Base-by-base conservation (phyloP, 2,888 invertebrate genomes). In the Anaspis maculata region DNA sequence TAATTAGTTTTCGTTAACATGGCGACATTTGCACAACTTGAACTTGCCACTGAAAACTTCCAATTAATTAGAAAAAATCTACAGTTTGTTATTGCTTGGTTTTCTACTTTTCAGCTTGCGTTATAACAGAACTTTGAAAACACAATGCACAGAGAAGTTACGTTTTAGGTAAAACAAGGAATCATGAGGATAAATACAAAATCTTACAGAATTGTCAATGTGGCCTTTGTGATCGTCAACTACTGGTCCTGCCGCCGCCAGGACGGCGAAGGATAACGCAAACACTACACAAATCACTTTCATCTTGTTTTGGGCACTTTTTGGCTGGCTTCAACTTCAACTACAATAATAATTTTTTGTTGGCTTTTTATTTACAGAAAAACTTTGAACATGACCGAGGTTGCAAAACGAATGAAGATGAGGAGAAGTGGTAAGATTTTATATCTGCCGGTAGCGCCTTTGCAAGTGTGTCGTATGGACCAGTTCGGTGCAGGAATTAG, bases 381-480 rank as follows among this genome's bases (percentile, higher is more conserved):
- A 35, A 42, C 35, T 50, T 52, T 46, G 49, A 52, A 51, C 61
- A 61, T 61, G 57, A 51, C 62, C 61, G 57, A 56, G 52, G 61
- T 59, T 61, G 57, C 58, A 56, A 58, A 57, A 52, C 54, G 60
- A 63, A 62, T 63, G 62, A 56, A 54, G 57, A 54, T 45, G 22
- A 30, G 43, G 48, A 51, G 52, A 52, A 52, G 56, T 53, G 53
- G 59, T 53, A 62, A 56, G 55, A 58, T 60, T 64, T 62, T 65
- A 65, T 65, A 65, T 59, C 57, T 56, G 41, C 48, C 52, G 49
- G 46, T 45, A 48, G 41, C 41, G 47, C 47, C 49, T 49, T 49
- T 56, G 51, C 57, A 60, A 64, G 62, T 63, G 48, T 63, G 64
- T 62, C 64, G 56, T 52, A 58, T 62, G 61, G 63, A 64, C 64